Evolutionary conservation across 2,113 vertebrate species (phyloP), one percentile per base, ranked within the genome.

Genomic region (Seriola rivoliana): DNA sequence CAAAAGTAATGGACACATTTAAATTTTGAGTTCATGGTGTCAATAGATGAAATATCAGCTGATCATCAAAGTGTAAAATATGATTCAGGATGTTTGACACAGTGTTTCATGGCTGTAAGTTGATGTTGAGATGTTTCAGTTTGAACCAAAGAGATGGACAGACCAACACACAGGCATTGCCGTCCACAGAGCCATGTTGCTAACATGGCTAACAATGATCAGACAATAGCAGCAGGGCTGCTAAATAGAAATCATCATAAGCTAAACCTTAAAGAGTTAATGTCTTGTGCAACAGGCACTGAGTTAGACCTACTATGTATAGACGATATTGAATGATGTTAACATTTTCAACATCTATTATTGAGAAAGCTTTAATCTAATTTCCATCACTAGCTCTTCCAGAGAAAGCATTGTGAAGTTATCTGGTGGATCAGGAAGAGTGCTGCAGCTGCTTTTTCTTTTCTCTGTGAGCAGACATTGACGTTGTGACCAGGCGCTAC

Each of bases 381-480:
- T 55, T 76, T 55, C 17, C 14, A 8, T 48, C 8, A 14, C 10
- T 3, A 36, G 50, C n/a, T 42, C 34, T 46, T 67, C 55, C 29
- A 58, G 34, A 23, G 21, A 52, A 55, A 25, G 10, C 7, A 1
- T n/a, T 21, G 0, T 57, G 38, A 55, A 58, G 70, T 70, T 62
- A 36, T 42, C 57, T 23, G 10, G 5, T 48, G 19, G 46, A 38
- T 42, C n/a, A 34, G 42, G 4, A 52, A 48, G 57, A 42, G 52
- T 19, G 21, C 57, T 14, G 70, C 46, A 79, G 65, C 68, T 58
- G 55, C 29, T 62, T 8, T 75, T 32, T 67, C 3, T 0, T 65
- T n/a, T 46, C 50, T 57, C 38, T 71, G 42, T 66, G 63, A 64
- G 52, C 46, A 79, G 44, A 72, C 69, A 42, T 42, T 42, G 40